Conservation (phyloP, 2,797 vertebrate species). For the Megaceryle alcyon region DNA sequence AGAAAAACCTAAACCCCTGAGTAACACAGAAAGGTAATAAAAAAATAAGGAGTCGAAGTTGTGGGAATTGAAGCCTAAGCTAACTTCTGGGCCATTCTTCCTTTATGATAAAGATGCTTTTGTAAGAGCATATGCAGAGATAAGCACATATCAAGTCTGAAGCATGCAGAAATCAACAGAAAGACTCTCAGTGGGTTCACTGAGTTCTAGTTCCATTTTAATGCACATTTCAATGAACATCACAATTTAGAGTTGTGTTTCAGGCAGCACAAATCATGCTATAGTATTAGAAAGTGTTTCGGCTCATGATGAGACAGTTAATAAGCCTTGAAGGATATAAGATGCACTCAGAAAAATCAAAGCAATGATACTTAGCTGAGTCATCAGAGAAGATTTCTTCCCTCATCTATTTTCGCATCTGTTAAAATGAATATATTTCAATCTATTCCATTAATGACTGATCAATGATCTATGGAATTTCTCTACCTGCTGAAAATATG, state of each 20-base stretch:
- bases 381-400: slow-evolving; percentile 48
- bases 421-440: slow-evolving; percentile 59
- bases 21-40: not conserved
- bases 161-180: not conserved
- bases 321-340: slow-evolving; percentile 66
- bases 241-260: slow-evolving; percentile 35
- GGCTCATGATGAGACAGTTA: slow-evolving; percentile 50
- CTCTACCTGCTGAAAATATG: slow-evolving; percentile 32
- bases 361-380: slow-evolving; percentile 60
- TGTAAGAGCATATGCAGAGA: not conserved
- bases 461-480: slow-evolving; percentile 56
- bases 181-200: not conserved
- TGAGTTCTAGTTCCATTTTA: slow-evolving; percentile 29
- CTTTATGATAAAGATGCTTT: not conserved
- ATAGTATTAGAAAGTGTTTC: slow-evolving; percentile 37
- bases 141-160: not conserved
- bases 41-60: not conserved
- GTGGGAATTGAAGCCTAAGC: not conserved
- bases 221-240: not conserved
- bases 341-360: slow-evolving; percentile 37
- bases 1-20: not conserved
- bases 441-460: slow-evolving; percentile 34
- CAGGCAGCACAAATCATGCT: slow-evolving; percentile 21
- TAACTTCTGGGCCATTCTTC: not conserved
- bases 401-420: slow-evolving; percentile 44